Base-by-base conservation (phyloP, 2,797 vertebrate genomes). In the Gobionotothen gibberifrons region DNA sequence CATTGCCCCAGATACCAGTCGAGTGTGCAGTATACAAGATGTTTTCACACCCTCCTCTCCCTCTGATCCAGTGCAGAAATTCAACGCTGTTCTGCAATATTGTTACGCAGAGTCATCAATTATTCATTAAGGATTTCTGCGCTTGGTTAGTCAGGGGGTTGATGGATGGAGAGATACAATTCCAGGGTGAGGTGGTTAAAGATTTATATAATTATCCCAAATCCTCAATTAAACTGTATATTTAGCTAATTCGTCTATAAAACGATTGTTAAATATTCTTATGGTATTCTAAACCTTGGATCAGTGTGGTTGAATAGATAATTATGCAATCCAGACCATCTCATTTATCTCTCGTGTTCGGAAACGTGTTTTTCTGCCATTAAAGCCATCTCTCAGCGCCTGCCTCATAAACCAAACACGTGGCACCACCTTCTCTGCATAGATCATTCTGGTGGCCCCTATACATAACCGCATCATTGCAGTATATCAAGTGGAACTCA, bases 81-180 rank as follows among this genome's bases (percentile, higher is more conserved):
- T 88, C 88, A 85, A 83, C 57, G 68, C 86, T 83, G 68, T 81
- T 87, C 89, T 90, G 92, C 89, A 92, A 87, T 83, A 86, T 70
- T 85, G 83, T 90, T 92, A 90, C 60, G 89, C 87, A 90, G 84
- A 83, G 83, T 87, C 88, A 91, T 94, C 84, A 93, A 94, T 94
- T 92, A 94, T 94, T 91, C 87, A 94, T 84, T 73, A 76, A 72
- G 85, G 83, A 91, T 89, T 89, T 86, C 82, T 83, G 86, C 83
- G 74, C 87, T 91, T 68, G 57, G 90, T 93, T 88, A 82, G 84
- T 74, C 65, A 69, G 69, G 62, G 67, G 76, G 60, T 79, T 86
- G 71, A 89, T 71, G 39, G 73, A 87, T 61, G n/a, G 32, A 68
- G 51, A 82, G 60, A 84, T 76, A 21, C 47, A 76, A 78, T 65